Evolutionary conservation across 2,888 invertebrate genomes (phyloP), one percentile per base, ranked within the genome.

Genomic region (Ceriagrion tenellum): DNA sequence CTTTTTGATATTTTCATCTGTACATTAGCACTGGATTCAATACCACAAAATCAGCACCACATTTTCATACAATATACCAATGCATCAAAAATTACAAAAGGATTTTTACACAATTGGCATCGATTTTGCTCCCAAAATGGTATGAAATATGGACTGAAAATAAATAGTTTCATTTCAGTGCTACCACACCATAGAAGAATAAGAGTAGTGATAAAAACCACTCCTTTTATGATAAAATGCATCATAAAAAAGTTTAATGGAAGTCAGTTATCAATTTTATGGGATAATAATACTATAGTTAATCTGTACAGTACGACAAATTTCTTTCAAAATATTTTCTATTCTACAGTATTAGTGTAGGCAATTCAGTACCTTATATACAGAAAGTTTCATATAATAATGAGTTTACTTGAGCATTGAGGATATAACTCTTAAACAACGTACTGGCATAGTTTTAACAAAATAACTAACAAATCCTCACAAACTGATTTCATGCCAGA

Each of bases 111-210:
- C 12, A n/a, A 47, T 93, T 93, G 93, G 93, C 47, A 93, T 93
- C 93, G 47, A 93, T 93, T 69, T 93, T 93, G 93, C 93, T 93
- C 93, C 93, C 63, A 93, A 93, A 93, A 69, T 69, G 69, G 93
- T 93, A 93, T 93, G 93, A 93, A 93, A 93, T 74, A 93, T 93
- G 93, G 93, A 93, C 93, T 93, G 93, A 93, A 93, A 93, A 93
- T 93, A 93, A 93, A 93, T 93, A 93, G 69, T 74, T 74, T 93
- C 55, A 93, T 93, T 69, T 93, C 93, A 93, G 93, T 93, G 93
- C 93, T 93, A 74, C 93, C 93, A 93, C 69, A 93, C 93, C 93
- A 93, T 93, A 93, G 93, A 93, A 93, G 93, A 93, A 69, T 93
- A 69, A 55, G 93, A 93, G 93, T 47, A 93, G 93, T 69, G 23